Conservation (phyloP, 2,797 vertebrate genomes). For the Oceanodroma leucorhoa region DNA sequence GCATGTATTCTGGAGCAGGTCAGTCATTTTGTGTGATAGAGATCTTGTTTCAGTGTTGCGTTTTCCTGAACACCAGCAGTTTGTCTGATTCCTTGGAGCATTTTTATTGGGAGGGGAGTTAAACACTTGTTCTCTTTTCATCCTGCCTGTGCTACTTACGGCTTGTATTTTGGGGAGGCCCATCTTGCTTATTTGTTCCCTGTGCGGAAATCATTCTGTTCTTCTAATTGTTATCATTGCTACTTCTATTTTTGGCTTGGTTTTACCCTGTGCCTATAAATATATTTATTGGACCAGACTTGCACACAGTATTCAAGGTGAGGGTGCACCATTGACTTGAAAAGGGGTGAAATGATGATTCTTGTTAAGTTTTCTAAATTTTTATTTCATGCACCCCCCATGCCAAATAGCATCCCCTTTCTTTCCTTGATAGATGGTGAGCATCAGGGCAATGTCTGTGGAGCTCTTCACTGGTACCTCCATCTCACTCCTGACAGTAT, state of each 20-base stretch:
- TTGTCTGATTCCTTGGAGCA: background rate
- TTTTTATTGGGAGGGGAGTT: background rate
- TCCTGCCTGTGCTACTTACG: background rate
- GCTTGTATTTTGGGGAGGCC: background rate
- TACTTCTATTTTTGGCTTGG: background rate
- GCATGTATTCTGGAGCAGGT: background rate
- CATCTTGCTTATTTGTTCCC: background rate
- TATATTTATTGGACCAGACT: background rate
- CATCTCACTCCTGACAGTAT: background rate
- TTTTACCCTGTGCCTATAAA: background rate
- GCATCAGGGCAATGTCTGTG: background rate
- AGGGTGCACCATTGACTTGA: background rate
- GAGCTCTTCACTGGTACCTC: background rate
- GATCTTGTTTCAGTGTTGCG: background rate
- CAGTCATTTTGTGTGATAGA: background rate
- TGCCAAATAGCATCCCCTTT: background rate
- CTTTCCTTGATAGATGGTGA: background rate
- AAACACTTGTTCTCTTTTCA: background rate
- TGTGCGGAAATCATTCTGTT: background rate
- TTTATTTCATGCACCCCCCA: background rate
- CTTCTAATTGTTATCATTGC: background rate
- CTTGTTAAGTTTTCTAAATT: background rate
- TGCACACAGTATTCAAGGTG: background rate
- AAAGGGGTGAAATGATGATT: background rate
- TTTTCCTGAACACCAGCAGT: background rate